Evolutionary conservation across 2,888 invertebrate genomes (phyloP).

Genomic region (Spodoptera littoralis): DNA sequence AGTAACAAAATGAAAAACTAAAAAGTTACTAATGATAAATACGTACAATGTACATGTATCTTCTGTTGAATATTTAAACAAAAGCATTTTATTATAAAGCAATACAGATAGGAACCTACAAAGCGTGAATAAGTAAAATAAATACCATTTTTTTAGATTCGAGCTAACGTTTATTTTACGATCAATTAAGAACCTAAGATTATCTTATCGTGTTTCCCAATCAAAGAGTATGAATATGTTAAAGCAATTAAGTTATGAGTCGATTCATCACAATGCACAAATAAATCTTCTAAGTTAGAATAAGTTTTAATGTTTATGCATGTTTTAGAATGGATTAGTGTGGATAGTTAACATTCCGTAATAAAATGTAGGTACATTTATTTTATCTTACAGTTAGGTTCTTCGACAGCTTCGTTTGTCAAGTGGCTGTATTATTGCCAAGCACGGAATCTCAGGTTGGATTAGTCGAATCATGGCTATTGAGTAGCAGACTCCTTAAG

Average conservation of each 20-base stretch:
- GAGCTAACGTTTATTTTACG: not conserved
- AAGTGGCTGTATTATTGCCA: too few species aligned
- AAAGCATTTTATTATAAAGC: constrained; percentile 36
- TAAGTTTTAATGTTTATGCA: too few species aligned
- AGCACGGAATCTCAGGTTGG: too few species aligned
- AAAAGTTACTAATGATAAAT: constrained; percentile 53
- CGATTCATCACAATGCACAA: too few species aligned
- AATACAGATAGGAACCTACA: not conserved
- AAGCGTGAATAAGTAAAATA: constrained; percentile 12
- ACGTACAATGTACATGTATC: constrained; percentile 12
- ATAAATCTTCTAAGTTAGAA: too few species aligned
- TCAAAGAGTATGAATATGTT: constrained; percentile 5
- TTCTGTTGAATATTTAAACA: constrained; percentile 30
- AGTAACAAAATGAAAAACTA: constrained; percentile 50
- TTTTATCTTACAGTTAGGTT: too few species aligned
- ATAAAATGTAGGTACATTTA: too few species aligned
- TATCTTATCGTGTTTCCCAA: constrained; percentile 3
- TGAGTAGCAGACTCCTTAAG: too few species aligned
- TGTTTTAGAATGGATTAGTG: too few species aligned
- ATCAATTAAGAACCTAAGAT: not conserved
- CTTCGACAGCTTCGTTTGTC: too few species aligned
- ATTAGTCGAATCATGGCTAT: too few species aligned
- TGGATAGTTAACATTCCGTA: too few species aligned
- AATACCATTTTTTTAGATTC: not conserved
- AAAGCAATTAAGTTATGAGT: not conserved